phyloP scores from a whole-genome alignment of 2,888 invertebrate genomes.

The Drosophila barbarae region DNA sequence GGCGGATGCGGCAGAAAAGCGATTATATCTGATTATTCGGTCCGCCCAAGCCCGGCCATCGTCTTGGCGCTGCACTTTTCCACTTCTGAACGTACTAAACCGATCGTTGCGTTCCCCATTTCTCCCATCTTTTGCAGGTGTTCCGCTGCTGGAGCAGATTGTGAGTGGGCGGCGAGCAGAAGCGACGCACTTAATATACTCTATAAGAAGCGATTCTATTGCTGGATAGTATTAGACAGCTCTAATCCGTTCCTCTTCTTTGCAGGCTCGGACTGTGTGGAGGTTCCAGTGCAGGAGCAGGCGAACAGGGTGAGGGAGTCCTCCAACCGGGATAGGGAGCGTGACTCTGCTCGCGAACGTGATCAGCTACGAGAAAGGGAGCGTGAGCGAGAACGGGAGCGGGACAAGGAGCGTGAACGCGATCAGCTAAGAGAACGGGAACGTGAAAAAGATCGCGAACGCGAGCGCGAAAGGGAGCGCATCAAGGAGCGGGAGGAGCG shows the following conservation, averaged over 20 bases:
- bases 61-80: conserved; percentile 64
- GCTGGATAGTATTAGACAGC: conserved; percentile 10
- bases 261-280: conserved; percentile 80
- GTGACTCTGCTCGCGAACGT: conserved; percentile 35
- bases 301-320: conserved; percentile 23
- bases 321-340: conserved; percentile 20
- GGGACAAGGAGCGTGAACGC: conserved; percentile 30
- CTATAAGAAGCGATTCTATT: conserved; percentile 31
- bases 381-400: conserved; percentile 42
- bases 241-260: conserved; percentile 42
- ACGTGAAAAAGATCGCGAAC: conserved; percentile 26
- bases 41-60: conserved; percentile 43
- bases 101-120: conserved; percentile 65
- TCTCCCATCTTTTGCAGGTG: conserved; percentile 55
- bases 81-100: conserved; percentile 56
- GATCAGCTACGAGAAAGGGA: conserved; percentile 40
- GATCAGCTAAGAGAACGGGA: conserved; percentile 23
- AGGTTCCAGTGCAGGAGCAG: conserved; percentile 77
- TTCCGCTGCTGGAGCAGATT: conserved; percentile 40
- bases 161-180: conserved; percentile 49
- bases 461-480: conserved; percentile 32
- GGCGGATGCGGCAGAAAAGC: conserved; percentile 50
- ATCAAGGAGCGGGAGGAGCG: conserved; percentile 23
- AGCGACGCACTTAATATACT: conserved; percentile 3
- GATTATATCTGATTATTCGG: conserved; percentile 48